Percentiles rank a stretch among this genome's conserved stretches.
These are phyloP conservation scores for Rhinichthys osculus DNA, from an alignment of 2,797 vertebrate species.

Conservation along the genomic window DNA sequence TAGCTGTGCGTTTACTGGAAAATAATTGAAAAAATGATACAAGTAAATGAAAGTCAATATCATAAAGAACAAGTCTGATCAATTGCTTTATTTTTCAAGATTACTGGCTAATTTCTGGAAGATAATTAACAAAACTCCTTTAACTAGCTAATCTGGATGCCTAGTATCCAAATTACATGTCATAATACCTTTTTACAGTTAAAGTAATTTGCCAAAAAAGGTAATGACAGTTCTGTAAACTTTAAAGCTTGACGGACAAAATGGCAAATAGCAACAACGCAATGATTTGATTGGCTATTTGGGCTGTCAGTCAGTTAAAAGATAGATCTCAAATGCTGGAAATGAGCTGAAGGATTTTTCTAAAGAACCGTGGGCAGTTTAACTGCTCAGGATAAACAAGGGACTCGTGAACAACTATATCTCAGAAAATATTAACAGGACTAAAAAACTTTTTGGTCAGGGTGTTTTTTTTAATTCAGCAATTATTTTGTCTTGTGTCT, in stretches of 20 bases:
- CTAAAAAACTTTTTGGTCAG: neutral
- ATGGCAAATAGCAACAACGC: too few relatives aligned
- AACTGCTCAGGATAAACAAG: conserved; percentile 10
- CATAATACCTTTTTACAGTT: neutral
- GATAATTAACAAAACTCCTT: neutral
- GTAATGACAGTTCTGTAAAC: too few relatives aligned
- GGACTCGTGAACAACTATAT: neutral
- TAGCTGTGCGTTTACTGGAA: too few relatives aligned
- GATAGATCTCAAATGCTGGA: neutral
- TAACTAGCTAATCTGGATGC: neutral
- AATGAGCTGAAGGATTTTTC: neutral
- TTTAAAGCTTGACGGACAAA: neutral
- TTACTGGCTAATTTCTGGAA: neutral
- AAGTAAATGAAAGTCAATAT: neutral
- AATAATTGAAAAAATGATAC: too few relatives aligned
- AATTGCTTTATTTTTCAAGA: neutral
- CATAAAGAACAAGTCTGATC: neutral
- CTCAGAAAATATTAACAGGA: too few relatives aligned
- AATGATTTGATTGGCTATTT: neutral
- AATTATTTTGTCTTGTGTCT: neutral
- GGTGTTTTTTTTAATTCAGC: neutral
- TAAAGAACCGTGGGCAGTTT: neutral
- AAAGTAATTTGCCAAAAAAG: too few relatives aligned
- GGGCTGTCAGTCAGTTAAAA: neutral
- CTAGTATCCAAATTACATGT: neutral